phyloP scores from a whole-genome alignment of 2,797 vertebrate species.

The Argentina silus region DNA sequence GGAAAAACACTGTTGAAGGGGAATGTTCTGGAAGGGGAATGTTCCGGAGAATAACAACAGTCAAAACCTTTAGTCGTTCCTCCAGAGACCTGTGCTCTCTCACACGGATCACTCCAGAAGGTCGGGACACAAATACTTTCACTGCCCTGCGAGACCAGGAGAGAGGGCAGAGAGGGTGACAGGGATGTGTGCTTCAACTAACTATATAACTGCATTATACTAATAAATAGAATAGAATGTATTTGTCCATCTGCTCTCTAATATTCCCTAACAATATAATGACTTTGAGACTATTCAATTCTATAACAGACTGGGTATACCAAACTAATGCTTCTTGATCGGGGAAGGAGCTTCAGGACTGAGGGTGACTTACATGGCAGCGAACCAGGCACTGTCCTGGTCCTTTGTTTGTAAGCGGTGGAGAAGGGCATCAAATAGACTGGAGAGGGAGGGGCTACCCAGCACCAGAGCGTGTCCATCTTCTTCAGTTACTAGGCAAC shows the following conservation, averaged over 20 bases:
- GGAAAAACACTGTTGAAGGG: neutral
- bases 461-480: conserved; percentile 58
- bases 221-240: neutral
- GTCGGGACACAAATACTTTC: conserved; percentile 51
- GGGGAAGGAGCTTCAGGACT: neutral
- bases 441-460: conserved; percentile 43
- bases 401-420: conserved; percentile 51
- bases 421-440: conserved; percentile 52
- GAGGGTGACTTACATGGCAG: conserved; percentile 59
- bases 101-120: conserved; percentile 55
- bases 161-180: neutral
- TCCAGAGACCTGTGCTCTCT: conserved; percentile 46
- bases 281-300: neutral
- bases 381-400: conserved; percentile 64
- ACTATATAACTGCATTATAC: neutral
- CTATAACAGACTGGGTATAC: too few species aligned
- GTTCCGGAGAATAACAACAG: neutral
- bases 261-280: neutral
- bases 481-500: conserved; percentile 55
- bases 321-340: neutral
- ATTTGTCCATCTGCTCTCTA: neutral
- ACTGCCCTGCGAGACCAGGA: conserved; percentile 45
- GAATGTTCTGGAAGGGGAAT: neutral
- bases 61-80: conserved; percentile 48
- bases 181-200: neutral